phyloP scores from a whole-genome alignment of 2,113 vertebrate species.

The Dendropsophus ebraccatus region DNA sequence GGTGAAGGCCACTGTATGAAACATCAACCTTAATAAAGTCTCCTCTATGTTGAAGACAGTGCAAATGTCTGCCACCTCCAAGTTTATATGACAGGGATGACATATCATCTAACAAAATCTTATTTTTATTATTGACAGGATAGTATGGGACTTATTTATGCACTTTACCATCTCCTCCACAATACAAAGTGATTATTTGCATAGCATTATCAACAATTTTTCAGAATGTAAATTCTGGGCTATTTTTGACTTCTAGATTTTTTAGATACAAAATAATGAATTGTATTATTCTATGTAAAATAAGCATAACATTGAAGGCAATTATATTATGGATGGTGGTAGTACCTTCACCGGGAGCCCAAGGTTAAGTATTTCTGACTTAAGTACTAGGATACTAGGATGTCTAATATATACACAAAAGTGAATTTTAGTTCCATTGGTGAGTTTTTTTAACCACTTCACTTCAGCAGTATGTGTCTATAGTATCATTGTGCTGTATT shows the following conservation, averaged over 20 bases:
- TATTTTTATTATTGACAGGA: not conserved
- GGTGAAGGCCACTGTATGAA: too few relatives aligned
- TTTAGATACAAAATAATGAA: not conserved
- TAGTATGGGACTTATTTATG: not conserved
- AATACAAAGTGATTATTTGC: not conserved
- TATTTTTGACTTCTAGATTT: not conserved
- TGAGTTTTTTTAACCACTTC: too few relatives aligned
- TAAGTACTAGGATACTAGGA: too few relatives aligned
- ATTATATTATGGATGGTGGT: too few relatives aligned
- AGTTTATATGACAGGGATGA: not conserved
- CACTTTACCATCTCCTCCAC: not conserved
- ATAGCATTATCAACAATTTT: not conserved
- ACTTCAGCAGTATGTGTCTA: too few relatives aligned
- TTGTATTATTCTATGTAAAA: not conserved
- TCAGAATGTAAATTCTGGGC: not conserved
- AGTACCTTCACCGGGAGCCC: too few relatives aligned
- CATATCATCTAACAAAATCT: not conserved
- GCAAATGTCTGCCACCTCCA: not conserved
- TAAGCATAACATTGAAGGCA: too few relatives aligned
- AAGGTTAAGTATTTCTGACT: too few relatives aligned
- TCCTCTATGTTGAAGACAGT: not conserved
- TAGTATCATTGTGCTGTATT: too few relatives aligned
- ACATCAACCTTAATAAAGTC: too few relatives aligned
- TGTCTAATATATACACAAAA: too few relatives aligned
- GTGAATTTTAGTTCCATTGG: too few relatives aligned